Conservation (phyloP, 1,140 invertebrate species). For the Drosophila quadrilineata region DNA sequence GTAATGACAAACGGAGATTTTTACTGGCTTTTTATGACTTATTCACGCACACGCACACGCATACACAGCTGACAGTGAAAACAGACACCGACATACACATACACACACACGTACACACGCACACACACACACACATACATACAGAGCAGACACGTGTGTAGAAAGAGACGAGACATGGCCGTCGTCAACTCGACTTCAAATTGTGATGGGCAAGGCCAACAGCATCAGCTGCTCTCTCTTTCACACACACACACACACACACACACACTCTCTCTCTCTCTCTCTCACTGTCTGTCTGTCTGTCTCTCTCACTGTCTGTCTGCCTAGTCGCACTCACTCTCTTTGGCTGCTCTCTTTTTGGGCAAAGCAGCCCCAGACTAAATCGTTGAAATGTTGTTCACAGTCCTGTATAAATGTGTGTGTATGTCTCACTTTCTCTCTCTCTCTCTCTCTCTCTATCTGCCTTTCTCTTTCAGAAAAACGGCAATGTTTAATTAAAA, state of each 20-base stretch:
- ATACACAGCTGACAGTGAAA: slow-evolving; percentile 17
- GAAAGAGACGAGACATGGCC: neutral
- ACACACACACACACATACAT: slow-evolving; percentile 8
- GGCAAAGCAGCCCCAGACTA: too few species aligned
- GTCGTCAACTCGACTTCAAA: slow-evolving; percentile 53
- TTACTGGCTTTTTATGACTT: slow-evolving; percentile 57
- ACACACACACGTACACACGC: slow-evolving; percentile 4
- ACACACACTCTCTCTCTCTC: neutral
- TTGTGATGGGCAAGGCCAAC: slow-evolving; percentile 47
- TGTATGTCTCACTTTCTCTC: slow-evolving; percentile 13
- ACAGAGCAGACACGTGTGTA: too few species aligned
- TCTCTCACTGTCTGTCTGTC: neutral
- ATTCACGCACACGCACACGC: slow-evolving; percentile 37
- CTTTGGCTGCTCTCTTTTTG: too few species aligned
- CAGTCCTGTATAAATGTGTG: slow-evolving; percentile 6
- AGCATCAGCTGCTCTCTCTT: slow-evolving; percentile 10
- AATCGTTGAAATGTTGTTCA: slow-evolving; percentile 14
- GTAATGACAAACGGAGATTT: slow-evolving; percentile 64
- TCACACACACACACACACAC: neutral
- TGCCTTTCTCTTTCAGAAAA: slow-evolving; percentile 55
- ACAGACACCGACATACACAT: slow-evolving; percentile 1
- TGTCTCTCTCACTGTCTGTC: neutral
- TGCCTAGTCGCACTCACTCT: too few species aligned
- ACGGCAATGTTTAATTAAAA: slow-evolving; percentile 76
- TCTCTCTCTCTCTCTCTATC: slow-evolving; percentile 5